Base-by-base conservation (phyloP, 1,140 invertebrate genomes). In the Bombus vancouverensis region DNA sequence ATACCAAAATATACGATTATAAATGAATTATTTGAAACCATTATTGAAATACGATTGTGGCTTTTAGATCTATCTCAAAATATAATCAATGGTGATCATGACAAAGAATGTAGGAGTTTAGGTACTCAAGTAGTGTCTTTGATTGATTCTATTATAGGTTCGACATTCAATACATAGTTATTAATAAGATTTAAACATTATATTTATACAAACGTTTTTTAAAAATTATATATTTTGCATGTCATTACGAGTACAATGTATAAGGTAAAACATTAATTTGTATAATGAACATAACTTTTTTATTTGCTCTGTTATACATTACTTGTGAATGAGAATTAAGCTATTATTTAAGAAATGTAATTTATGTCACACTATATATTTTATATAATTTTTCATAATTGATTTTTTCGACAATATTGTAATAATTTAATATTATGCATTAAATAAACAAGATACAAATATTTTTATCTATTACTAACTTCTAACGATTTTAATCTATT, bases 21-120 rank as follows among this genome's bases (percentile, higher is more conserved):
- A 0, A 92, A 92, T 0, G 96, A 97, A 72, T 96, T 97, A 79
- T 94, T 96, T 1, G 95, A 96, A 15, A 94, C 96, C 2, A 89
- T 98, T 39, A 90, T 96, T 37, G 97, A 98, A 90, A 95, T 97
- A 75, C 95, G 96, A 75, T 91, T 96, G 28, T 98, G 97, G 97
- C 91, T 98, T 18, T 89, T 95, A 0, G 96, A 97, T 82, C 82
- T 96, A 12, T 95, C 95, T 70, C 94, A 95, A 42, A 96, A 96
- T 53, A 93, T 96, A 70, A 92, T 95, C 10, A 94, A 94, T 70
- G 96, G 96, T 4, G 97, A 97, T 85, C 94, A 96, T 0, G 96
- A 97, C 91, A 95, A 95, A 0, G 96, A 97, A 42, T 96, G 96
- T 86, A 94, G 96, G 78, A 88, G 94, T 57, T 95, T 97, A 89